A percentile compares a stretch with the other conserved stretches of the same genome.
These are phyloP conservation scores for Bombus soroeensis DNA, from an alignment of 1,140 invertebrate genomes.

Conservation along the genomic window DNA sequence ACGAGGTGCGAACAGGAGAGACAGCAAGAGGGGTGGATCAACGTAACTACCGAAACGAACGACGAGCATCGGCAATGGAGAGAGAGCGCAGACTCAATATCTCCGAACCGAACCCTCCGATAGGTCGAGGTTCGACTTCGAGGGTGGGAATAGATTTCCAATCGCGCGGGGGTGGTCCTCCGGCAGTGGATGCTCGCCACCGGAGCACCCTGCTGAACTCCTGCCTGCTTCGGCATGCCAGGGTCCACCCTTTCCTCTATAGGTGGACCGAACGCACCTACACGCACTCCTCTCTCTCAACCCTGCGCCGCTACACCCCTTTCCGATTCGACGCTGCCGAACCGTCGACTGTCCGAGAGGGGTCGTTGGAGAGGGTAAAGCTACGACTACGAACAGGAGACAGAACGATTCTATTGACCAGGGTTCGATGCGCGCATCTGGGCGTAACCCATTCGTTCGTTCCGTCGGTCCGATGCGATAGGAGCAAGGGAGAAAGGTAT, in stretches of 20 bases:
- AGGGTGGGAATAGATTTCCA: constrained; percentile 84
- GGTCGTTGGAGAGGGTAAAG: constrained; percentile 61
- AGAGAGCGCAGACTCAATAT: constrained; percentile 83
- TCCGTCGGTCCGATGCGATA: constrained; percentile 65
- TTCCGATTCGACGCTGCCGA: constrained; percentile 59
- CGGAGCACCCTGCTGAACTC: constrained; percentile 62
- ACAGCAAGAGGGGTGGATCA: constrained; percentile 34
- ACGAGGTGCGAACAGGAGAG: constrained; percentile 6
- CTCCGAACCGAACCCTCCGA: constrained; percentile 82
- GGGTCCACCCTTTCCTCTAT: constrained; percentile 76
- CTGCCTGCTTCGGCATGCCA: constrained; percentile 60
- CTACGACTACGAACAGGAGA: constrained; percentile 68
- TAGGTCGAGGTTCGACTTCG: constrained; percentile 83
- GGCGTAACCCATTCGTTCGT: constrained; percentile 82
- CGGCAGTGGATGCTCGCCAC: constrained; percentile 62
- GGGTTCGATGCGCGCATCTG: constrained; percentile 83
- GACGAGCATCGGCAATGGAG: constrained; percentile 58
- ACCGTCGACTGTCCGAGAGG: constrained; percentile 57
- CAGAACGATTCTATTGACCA: constrained; percentile 81
- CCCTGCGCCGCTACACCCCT: constrained; percentile 58
- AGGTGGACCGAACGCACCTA: constrained; percentile 79
- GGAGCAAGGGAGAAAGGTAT: constrained; percentile 69
- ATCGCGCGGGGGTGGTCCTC: constrained; percentile 81
- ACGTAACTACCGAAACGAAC: constrained; percentile 41
- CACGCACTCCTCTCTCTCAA: constrained; percentile 71